phyloP scores from a whole-genome alignment of 2,888 invertebrate species.

The Spodoptera littoralis region DNA sequence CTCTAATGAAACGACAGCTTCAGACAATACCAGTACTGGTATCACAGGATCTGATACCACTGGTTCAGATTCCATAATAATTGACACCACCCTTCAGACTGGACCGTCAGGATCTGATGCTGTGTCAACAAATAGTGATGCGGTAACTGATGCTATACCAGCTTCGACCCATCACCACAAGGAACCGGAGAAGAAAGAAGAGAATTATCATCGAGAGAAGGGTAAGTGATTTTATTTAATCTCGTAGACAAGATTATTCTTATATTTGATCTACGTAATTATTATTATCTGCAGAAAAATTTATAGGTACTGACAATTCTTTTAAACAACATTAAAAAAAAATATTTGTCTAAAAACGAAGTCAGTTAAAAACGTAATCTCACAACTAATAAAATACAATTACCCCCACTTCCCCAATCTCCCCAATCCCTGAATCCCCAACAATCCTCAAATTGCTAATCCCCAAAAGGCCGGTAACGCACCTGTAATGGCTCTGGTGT shows the following conservation, averaged over 20 bases:
- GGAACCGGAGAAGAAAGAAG: constrained; percentile 64
- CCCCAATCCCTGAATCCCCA: no score
- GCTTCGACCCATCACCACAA: constrained; percentile 72
- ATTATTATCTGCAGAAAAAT: no score
- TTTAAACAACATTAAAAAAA: no score
- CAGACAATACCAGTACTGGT: constrained; percentile 37
- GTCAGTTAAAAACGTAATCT: no score
- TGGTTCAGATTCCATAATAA: constrained; percentile 44
- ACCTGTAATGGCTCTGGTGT: no score
- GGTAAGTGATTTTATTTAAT: constrained; percentile 64
- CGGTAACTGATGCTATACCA: constrained; percentile 69
- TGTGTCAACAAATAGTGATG: constrained; percentile 51
- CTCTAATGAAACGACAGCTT: constrained; percentile 36
- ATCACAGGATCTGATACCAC: constrained; percentile 44
- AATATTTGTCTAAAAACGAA: no score
- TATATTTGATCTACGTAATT: no score
- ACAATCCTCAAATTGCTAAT: no score
- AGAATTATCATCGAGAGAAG: constrained; percentile 70
- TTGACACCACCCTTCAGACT: constrained; percentile 53
- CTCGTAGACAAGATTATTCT: not conserved
- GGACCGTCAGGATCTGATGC: constrained; percentile 32
- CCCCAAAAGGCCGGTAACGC: no score
- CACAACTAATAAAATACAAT: no score
- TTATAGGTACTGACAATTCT: no score
- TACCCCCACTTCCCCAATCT: no score